A percentile compares a stretch with the other conserved stretches of the same genome.
These are phyloP conservation scores for Hydrozoanthus gracilis DNA, from an alignment of 92 coral and sea anemone species.

Conservation along the genomic window DNA sequence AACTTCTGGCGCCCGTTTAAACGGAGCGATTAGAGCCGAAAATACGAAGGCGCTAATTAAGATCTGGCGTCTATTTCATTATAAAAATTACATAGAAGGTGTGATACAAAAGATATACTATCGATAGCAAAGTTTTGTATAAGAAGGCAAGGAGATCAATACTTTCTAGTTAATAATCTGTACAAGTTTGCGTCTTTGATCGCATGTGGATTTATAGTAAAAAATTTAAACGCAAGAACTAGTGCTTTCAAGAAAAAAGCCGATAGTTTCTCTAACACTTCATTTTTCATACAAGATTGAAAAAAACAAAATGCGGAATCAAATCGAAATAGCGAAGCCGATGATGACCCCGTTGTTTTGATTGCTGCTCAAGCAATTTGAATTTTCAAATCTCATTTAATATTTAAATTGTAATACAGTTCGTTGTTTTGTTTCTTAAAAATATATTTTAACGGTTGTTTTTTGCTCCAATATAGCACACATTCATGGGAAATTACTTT, in stretches of 20 bases:
- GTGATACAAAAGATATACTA: constrained; percentile 18
- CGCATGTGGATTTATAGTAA: constrained; percentile 37
- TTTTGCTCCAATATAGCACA: not conserved
- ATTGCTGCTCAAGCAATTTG: not conserved
- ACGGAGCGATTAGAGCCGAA: constrained; percentile 44
- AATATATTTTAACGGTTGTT: not conserved
- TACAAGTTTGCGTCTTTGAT: not conserved
- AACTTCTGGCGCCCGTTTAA: constrained; percentile 76
- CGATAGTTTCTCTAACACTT: constrained; percentile 40
- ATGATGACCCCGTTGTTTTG: not conserved
- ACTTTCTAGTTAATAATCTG: not conserved
- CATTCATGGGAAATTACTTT: not conserved
- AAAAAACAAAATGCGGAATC: constrained; percentile 28
- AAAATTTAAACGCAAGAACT: constrained; percentile 17
- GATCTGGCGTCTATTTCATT: constrained; percentile 66
- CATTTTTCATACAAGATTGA: constrained; percentile 32
- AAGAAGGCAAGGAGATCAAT: not conserved
- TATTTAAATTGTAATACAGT: not conserved
- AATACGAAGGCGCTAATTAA: constrained; percentile 59
- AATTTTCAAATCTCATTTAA: not conserved
- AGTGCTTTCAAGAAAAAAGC: constrained; percentile 14
- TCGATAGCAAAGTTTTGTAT: constrained; percentile 19
- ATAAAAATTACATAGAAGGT: constrained; percentile 54
- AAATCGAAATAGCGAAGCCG: not conserved
- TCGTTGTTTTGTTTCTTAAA: not conserved